A percentile compares a stretch with the other conserved stretches of the same genome.
Evolutionary conservation across 2,888 invertebrate genomes (phyloP).

Genomic region (Cerceris ruficornis): DNA sequence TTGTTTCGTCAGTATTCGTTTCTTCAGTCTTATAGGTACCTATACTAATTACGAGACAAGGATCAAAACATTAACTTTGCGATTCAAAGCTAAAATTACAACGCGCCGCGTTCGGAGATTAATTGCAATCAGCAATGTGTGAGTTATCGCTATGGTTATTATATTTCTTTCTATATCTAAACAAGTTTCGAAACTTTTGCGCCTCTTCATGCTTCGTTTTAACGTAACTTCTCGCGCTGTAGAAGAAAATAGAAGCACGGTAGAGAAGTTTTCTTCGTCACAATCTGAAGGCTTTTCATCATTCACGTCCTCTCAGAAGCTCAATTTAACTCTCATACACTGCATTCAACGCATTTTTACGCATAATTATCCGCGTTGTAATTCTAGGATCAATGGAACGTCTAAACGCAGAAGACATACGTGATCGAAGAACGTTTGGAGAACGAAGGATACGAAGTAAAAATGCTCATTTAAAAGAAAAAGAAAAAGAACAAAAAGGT

Average conservation of each 20-base stretch:
- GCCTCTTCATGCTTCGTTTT: not conserved
- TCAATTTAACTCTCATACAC: not conserved
- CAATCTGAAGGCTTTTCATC: not conserved
- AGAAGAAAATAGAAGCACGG: not conserved
- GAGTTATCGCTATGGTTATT: too few species aligned
- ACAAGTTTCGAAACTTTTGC: too few species aligned
- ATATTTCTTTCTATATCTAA: too few species aligned
- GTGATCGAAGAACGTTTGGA: conserved; percentile 14
- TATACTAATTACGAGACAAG: conserved; percentile 41
- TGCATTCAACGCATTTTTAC: not conserved
- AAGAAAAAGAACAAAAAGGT: not conserved
- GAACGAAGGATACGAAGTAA: conserved; percentile 17
- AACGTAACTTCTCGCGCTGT: conserved; percentile 1
- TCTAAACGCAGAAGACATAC: conserved; percentile 4
- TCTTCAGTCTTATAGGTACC: conserved; percentile 67
- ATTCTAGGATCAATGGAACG: not conserved
- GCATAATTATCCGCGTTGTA: not conserved
- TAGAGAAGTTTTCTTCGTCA: not conserved
- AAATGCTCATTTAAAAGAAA: conserved; percentile 8
- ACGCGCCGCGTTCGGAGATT: conserved; percentile 15
- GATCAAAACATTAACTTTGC: conserved; percentile 15
- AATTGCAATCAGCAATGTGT: not conserved
- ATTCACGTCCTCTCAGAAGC: not conserved
- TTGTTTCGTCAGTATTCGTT: conserved; percentile 56
- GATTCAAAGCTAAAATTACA: conserved; percentile 17